Evolutionary conservation across 2,797 vertebrate species (phyloP).

Genomic region (Denticeps clupeoides): DNA sequence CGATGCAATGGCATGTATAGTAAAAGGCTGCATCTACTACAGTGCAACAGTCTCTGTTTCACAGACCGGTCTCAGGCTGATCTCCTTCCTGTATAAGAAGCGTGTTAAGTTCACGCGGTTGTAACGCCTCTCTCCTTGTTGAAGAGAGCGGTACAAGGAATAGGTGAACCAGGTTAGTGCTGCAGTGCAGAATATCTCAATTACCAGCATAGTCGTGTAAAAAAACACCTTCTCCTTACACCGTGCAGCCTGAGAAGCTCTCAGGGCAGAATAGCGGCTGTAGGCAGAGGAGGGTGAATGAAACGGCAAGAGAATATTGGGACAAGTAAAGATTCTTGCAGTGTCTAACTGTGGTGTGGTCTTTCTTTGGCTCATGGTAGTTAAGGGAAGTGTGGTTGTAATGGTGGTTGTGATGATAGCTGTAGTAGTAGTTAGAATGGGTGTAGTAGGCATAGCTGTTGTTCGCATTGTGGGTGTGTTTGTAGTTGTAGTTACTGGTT

Average conservation of each 20-base stretch:
- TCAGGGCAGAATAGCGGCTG: not conserved
- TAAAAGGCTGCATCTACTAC: too few species aligned
- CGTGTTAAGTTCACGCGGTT: constrained; percentile 45
- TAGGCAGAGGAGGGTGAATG: not conserved
- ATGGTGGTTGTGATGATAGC: not conserved
- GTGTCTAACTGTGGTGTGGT: too few species aligned
- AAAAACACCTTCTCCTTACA: constrained; percentile 42
- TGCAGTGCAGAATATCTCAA: constrained; percentile 45
- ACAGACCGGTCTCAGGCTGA: constrained; percentile 39
- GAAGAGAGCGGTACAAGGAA: constrained; percentile 44
- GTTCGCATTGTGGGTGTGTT: not conserved
- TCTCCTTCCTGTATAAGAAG: constrained; percentile 50
- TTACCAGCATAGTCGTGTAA: constrained; percentile 40
- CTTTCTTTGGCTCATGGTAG: too few species aligned
- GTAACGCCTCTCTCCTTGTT: constrained; percentile 28
- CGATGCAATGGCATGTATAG: too few species aligned
- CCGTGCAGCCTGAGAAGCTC: constrained; percentile 11
- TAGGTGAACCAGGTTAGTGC: constrained; percentile 41
- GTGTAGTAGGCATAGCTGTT: not conserved
- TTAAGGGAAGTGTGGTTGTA: not conserved
- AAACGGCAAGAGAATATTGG: constrained; percentile 1
- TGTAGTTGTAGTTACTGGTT: not conserved
- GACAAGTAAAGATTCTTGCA: constrained; percentile 31
- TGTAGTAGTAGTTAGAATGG: not conserved
- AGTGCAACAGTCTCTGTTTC: constrained; percentile 36